Percentiles rank a stretch among this genome's conserved stretches.
These are phyloP conservation scores for Trichacis sp. DNA, from an alignment of 2,888 invertebrate species.

Conservation along the genomic window DNA sequence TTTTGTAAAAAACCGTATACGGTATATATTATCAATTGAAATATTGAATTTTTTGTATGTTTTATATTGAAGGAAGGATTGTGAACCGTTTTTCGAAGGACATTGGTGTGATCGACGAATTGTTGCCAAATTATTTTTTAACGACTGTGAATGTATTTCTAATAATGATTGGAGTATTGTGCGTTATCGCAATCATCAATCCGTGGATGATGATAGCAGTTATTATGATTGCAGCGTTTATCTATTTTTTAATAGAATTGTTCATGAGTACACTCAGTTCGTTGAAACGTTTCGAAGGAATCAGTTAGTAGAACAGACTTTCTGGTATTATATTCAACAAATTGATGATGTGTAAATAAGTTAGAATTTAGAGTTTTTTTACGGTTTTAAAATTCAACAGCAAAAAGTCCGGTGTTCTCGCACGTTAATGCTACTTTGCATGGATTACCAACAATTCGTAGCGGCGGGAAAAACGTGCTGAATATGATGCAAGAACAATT, in stretches of 20 bases:
- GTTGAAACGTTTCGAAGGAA: slow-evolving; percentile 75
- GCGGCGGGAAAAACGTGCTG: slow-evolving; percentile 76
- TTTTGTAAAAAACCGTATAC: too few relatives aligned
- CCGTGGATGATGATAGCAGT: slow-evolving; percentile 77
- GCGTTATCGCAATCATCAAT: slow-evolving; percentile 72
- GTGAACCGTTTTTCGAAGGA: slow-evolving; percentile 84
- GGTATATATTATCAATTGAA: too few relatives aligned
- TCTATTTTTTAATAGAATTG: slow-evolving; percentile 74
- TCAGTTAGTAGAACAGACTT: slow-evolving; percentile 61
- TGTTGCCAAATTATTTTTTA: slow-evolving; percentile 71
- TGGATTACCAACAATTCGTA: slow-evolving; percentile 89
- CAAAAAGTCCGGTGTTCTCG: slow-evolving; percentile 89
- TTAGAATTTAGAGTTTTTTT: too few relatives aligned
- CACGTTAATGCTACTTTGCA: slow-evolving; percentile 87
- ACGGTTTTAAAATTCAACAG: too few relatives aligned
- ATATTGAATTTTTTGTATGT: background rate
- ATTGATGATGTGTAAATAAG: too few relatives aligned
- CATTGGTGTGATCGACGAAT: slow-evolving; percentile 75
- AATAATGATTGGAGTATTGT: slow-evolving; percentile 69
- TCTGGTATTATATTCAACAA: background rate
- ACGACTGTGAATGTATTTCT: slow-evolving; percentile 71
- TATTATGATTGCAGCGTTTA: slow-evolving; percentile 73
- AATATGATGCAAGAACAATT: slow-evolving; percentile 80
- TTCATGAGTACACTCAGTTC: slow-evolving; percentile 80
- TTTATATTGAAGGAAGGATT: slow-evolving; percentile 70